Evolutionary conservation across 2,797 vertebrate species (phyloP), one percentile per base, ranked within the genome.

Genomic region (Decapterus maruadsi): DNA sequence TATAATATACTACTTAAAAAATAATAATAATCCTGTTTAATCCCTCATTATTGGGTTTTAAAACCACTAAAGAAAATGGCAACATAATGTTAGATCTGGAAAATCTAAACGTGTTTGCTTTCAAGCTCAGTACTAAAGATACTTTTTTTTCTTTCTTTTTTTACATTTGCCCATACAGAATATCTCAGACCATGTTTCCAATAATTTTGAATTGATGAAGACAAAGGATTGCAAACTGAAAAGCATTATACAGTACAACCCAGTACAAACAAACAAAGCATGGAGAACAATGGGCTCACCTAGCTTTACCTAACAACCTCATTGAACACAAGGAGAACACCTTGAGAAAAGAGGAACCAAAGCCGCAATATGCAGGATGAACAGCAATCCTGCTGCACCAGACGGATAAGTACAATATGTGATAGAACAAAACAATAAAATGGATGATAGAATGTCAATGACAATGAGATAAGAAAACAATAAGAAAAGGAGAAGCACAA

Each of bases 401-500:
- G 67, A 68, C 22, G 19, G 36, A 78, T 71, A 59, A 70, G 50
- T 61, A 46, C 46, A 82, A 67, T 70, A 70, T 72, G 60, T 60
- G 34, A 59, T 29, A 11, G 63, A 73, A 73, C 19, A 48, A 43
- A 80, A 69, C 62, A 81, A 81, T 78, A 64, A 82, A 78, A 79
- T 50, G 46, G 45, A 85, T 86, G 78, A 85, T 54, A 55, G 74
- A 61, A 62, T 11, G 50, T 76, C 70, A 70, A 68, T 73, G 70
- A 75, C 53, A 60, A 79, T 66, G 68, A 79, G 78, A 88, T 83
- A 77, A 84, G 66, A 72, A 75, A 73, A 26, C 63, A 80, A 79
- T 62, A 67, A 76, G 69, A 92, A 69, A 70, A 75, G 48, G 20
- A 71, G 62, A 62, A 76, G 56, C 20, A 76, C 38, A 73, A 64